These are phyloP conservation scores for Gymnoscelis rufifasciata DNA, from an alignment of 2,888 invertebrate genomes.

Conservation along the genomic window DNA sequence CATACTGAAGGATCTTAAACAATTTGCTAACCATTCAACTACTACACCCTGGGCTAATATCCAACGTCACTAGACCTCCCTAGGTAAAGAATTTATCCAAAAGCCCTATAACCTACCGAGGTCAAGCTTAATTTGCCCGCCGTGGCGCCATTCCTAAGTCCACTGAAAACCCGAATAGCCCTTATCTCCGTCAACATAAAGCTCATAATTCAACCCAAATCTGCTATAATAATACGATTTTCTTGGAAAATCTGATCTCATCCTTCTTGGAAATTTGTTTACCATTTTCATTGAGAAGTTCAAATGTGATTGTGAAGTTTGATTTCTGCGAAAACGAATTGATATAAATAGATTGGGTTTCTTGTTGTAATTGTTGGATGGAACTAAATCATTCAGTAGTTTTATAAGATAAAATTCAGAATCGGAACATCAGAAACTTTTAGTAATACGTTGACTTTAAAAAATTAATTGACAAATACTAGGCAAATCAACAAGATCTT, in stretches of 20 bases:
- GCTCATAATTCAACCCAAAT: slow-evolving; percentile 1
- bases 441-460: too few relatives aligned
- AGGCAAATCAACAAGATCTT: too few relatives aligned
- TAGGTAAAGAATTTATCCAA: slow-evolving; percentile 15
- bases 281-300: slow-evolving; percentile 4
- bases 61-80: slow-evolving; percentile 25
- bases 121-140: slow-evolving; percentile 34
- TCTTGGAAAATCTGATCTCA: slow-evolving; percentile 22
- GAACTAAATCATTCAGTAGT: too few relatives aligned
- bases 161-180: slow-evolving; percentile 13
- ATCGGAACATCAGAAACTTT: too few relatives aligned
- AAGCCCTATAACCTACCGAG: slow-evolving; percentile 16
- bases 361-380: too few relatives aligned
- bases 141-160: slow-evolving; percentile 31
- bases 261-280: not conserved
- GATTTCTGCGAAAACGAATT: not conserved
- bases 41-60: slow-evolving; percentile 3
- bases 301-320: not conserved
- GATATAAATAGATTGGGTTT: not conserved
- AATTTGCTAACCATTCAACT: slow-evolving; percentile 5
- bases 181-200: slow-evolving; percentile 19
- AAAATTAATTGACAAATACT: too few relatives aligned
- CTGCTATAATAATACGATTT: slow-evolving; percentile 4
- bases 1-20: not conserved
- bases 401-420: too few relatives aligned